Base-by-base conservation (phyloP, 2,888 invertebrate genomes). In the Patella pellucida region DNA sequence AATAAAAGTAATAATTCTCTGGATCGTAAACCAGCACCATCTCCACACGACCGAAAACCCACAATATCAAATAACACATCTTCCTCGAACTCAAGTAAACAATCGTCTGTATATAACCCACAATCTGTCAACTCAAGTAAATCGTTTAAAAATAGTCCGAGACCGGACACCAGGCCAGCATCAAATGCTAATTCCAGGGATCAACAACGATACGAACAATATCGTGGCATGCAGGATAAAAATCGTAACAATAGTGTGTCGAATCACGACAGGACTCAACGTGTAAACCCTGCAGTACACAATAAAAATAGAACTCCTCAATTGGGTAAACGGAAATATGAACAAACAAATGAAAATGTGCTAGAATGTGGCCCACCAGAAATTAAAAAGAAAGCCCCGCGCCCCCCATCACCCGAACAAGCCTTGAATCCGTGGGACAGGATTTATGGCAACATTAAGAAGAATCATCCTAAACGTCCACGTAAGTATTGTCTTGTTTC, bases 381-480 rank as follows among this genome's bases (percentile, higher is more conserved):
- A 2, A 68, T 76, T 68, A 69, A 54, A 72, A 71, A 76, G 31
- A 52, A 68, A 14, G 67, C 68, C 56, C 52, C 41, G 16, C 72
- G 69, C n/a, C 78, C 78, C n/a, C 76, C 73, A n/a, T 69, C 74
- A 27, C 73, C 50, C 16, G 69, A 41, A 7, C 52, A 71, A 16
- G 62, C 82, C 19, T 71, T 70, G 15, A 83, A 84, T 54, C 84
- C 86, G 2, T 86, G 82, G 80, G 86, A 86, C 72, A 80, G 85
- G 69, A 86, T 86, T 41, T 83, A 83, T 76, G 80, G 81, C 15
- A 80, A 85, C 74, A 83, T 86, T 16, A 79, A 85, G 76, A 84
- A 83, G 76, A 82, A 81, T 56, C 80, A 83, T 70, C 86, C 86
- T 15, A 83, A 83, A 76, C 75, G 23, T 41, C 19, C 81, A 79